Conservation (phyloP, 1,140 invertebrate species). For the Lethrus apterus region DNA sequence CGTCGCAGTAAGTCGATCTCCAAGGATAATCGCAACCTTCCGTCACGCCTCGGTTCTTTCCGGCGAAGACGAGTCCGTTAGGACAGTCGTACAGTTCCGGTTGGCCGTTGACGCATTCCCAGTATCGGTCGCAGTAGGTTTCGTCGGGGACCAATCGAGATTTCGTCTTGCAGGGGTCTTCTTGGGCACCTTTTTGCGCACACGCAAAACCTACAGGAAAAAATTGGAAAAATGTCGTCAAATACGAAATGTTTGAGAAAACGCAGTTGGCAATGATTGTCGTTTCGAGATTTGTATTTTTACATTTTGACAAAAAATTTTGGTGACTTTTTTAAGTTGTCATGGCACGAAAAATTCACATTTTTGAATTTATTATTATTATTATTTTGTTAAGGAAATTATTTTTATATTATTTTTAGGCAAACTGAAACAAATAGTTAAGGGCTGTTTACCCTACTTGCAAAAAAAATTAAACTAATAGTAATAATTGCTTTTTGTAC, state of each 20-base stretch:
- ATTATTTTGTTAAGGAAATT: no score
- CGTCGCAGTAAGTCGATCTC: constrained; percentile 79
- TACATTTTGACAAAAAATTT: no score
- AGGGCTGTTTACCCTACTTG: no score
- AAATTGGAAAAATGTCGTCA: constrained; percentile 5
- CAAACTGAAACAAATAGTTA: no score
- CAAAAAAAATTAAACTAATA: no score
- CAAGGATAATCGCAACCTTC: constrained; percentile 86
- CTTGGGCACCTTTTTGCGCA: constrained; percentile 46
- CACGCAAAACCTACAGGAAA: constrained; percentile 24
- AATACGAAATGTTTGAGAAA: constrained; percentile 1
- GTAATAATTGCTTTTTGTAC: no score
- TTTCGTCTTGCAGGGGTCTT: constrained; percentile 73
- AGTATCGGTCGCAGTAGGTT: constrained; percentile 80
- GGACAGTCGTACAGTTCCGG: constrained; percentile 81
- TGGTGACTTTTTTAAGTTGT: no score
- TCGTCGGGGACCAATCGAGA: constrained; percentile 64
- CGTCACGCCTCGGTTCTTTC: constrained; percentile 76
- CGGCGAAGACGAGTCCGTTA: constrained; percentile 82
- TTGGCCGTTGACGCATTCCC: constrained; percentile 73
- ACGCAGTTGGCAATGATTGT: not conserved
- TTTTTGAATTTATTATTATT: no score
- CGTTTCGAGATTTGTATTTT: not conserved
- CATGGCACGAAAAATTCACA: no score
- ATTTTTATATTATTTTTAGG: no score